Percentiles rank a stretch among this genome's conserved stretches.
Evolutionary conservation across 2,888 invertebrate genomes (phyloP).

Genomic region (Piscicola geometra): DNA sequence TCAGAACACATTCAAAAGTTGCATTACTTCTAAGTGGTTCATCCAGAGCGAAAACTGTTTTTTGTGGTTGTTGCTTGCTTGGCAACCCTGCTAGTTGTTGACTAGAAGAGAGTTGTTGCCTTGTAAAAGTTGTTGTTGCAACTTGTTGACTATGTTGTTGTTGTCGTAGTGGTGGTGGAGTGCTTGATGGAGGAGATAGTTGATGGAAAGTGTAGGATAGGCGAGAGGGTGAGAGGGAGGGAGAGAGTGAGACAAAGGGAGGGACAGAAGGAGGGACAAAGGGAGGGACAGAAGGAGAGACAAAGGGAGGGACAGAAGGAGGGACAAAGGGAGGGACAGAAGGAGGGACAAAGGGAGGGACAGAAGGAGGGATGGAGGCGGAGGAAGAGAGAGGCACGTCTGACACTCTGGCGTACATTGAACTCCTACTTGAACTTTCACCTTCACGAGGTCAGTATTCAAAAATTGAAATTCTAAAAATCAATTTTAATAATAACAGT

Average conservation of each 20-base stretch:
- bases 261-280: not conserved
- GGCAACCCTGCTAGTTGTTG: not conserved
- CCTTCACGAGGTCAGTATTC: constrained; percentile 3
- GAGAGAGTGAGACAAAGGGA: not conserved
- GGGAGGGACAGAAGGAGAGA: not conserved
- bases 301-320: not conserved
- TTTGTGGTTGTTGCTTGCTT: not conserved
- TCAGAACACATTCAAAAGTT: too few species aligned
- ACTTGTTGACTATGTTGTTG: not conserved
- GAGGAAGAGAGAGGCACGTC: constrained; percentile 14
- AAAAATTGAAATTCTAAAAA: not conserved
- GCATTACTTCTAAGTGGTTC: too few species aligned
- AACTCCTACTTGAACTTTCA: constrained; percentile 29
- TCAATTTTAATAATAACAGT: constrained; percentile 3
- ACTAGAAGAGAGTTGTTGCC: not conserved
- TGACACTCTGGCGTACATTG: constrained; percentile 27
- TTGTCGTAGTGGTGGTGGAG: constrained; percentile 14
- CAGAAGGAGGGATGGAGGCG: not conserved
- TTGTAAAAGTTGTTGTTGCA: constrained; percentile 2
- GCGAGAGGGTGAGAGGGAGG: not conserved
- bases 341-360: not conserved
- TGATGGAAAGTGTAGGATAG: not conserved
- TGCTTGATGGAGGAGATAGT: not conserved
- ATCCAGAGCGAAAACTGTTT: too few species aligned
- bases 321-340: constrained; percentile 1